Conservation (phyloP, 2,888 invertebrate genomes). For the Ophion ellenae region DNA sequence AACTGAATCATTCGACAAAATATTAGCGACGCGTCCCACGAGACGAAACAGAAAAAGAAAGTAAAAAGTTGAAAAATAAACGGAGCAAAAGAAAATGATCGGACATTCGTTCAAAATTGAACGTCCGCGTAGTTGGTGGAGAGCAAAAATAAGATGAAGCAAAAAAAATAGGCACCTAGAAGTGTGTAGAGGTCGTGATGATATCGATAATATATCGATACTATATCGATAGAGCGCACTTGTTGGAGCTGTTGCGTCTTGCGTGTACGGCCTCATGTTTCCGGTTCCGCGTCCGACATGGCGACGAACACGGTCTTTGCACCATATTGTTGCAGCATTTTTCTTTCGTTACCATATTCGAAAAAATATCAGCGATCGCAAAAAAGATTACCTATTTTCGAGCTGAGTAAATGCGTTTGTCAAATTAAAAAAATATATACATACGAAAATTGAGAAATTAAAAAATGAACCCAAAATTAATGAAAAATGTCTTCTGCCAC, state of each 20-base stretch:
- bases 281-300: not conserved
- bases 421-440: not conserved
- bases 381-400: not conserved
- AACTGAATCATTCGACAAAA: conserved; percentile 16
- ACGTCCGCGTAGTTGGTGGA: conserved; percentile 22
- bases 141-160: not conserved
- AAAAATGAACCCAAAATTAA: conserved; percentile 11
- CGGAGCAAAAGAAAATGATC: not conserved
- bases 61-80: not conserved
- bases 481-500: conserved; percentile 7
- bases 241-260: conserved; percentile 28
- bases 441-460: not conserved
- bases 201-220: conserved; percentile 30
- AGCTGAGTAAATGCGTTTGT: not conserved
- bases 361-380: conserved; percentile 1
- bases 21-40: not conserved
- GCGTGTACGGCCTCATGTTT: not conserved
- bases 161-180: conserved; percentile 20
- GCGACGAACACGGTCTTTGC: not conserved
- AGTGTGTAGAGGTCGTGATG: conserved; percentile 37
- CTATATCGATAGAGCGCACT: conserved; percentile 45
- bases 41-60: not conserved
- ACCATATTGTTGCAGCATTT: conserved; percentile 28
- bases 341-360: conserved; percentile 14
- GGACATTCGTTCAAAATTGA: conserved; percentile 37